Evolutionary conservation across 2,113 vertebrate genomes (phyloP).

Genomic region (Plestiodon gilberti): DNA sequence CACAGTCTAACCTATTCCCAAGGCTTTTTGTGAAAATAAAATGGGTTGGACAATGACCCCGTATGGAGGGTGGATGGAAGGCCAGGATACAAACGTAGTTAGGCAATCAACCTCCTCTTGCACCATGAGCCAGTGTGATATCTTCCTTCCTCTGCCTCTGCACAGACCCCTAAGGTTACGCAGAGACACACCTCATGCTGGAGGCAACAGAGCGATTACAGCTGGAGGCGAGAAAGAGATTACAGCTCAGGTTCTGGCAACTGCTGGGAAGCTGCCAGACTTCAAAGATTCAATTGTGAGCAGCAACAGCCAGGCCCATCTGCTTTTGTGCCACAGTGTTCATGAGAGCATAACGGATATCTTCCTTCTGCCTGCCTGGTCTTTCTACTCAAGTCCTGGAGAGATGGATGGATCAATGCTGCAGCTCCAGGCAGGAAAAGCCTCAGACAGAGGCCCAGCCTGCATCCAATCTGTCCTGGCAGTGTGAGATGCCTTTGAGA

Average conservation of each 20-base stretch:
- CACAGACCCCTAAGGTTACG: accelerated
- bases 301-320: background rate
- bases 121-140: background rate
- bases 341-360: accelerated
- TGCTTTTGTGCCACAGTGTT: background rate
- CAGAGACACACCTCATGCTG: too few species aligned
- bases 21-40: too few species aligned
- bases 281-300: background rate
- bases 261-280: background rate
- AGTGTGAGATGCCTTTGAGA: too few species aligned
- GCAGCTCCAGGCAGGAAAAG: accelerated
- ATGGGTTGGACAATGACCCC: too few species aligned
- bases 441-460: background rate
- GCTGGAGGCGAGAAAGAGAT: background rate
- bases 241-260: background rate
- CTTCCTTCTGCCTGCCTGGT: accelerated
- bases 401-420: accelerated
- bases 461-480: too few species aligned
- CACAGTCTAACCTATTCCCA: too few species aligned
- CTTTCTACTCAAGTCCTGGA: accelerated
- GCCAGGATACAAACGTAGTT: too few species aligned
- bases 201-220: too few species aligned
- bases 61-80: too few species aligned
- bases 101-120: accelerated
- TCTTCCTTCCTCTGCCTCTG: background rate